Evolutionary conservation across 2,888 invertebrate genomes (phyloP).

Genomic region (Alentia gelatinosa): DNA sequence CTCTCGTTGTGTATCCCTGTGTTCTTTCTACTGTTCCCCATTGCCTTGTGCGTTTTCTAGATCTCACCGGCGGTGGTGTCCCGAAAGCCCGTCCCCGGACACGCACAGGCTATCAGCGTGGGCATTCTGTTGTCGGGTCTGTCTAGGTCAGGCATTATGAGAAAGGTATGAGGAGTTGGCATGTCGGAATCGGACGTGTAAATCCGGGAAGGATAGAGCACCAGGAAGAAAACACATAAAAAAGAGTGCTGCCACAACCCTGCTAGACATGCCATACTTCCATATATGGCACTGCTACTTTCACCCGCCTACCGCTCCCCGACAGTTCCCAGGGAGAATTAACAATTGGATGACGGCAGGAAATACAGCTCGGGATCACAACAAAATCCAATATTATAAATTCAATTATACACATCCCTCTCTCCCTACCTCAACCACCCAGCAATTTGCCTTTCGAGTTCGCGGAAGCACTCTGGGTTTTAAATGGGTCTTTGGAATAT

Average conservation of each 20-base stretch:
- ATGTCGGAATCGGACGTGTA: conserved; percentile 39
- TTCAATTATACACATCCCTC: not conserved
- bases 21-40: too few relatives aligned
- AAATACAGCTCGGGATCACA: not conserved
- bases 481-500: not conserved
- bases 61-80: too few relatives aligned
- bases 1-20: too few relatives aligned
- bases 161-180: conserved; percentile 24
- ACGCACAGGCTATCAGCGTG: not conserved
- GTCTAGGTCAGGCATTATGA: conserved; percentile 42
- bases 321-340: not conserved
- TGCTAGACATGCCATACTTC: conserved; percentile 13
- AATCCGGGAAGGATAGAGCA: conserved; percentile 26
- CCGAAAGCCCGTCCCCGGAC: too few relatives aligned
- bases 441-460: not conserved
- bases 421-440: not conserved
- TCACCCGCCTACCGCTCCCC: not conserved
- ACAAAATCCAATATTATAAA: not conserved
- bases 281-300: not conserved
- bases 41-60: too few relatives aligned
- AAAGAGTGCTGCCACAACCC: not conserved
- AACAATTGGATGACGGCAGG: not conserved
- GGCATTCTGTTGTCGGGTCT: not conserved
- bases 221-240: not conserved
- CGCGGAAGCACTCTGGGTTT: not conserved